Base-by-base conservation (phyloP, 2,797 vertebrate species). In the Cossypha niveicapilla region DNA sequence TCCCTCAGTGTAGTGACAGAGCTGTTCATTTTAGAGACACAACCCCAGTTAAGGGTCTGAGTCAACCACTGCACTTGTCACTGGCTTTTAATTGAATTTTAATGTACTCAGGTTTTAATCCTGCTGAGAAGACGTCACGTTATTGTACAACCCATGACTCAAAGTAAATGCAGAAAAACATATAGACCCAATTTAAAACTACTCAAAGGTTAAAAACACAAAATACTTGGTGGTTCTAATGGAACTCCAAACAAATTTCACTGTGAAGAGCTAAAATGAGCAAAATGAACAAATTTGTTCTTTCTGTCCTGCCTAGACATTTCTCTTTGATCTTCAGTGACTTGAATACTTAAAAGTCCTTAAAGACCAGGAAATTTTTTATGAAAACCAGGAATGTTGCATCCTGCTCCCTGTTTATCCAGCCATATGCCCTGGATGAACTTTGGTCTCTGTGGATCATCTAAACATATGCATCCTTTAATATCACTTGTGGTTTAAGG, bases 71-170 rank as follows among this genome's bases (percentile, higher is more conserved):
- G 81, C 88, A 71, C 93, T 96, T 85, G 80, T 95, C 30, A 2
- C 61, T 68, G 87, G 78, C 57, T 86, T 94, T 95, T 95, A 95
- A 92, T 84, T 94, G 93, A 96, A 95, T 95, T 87, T 93, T 92
- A 93, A 94, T 95, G 84, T 67, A 37, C 57, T 82, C 5, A 6
- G 86, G 75, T 87, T 95, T 92, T 85, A 91, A 87, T 83, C 90
- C 92, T 91, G 91, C 74, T 51, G 88, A 92, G 80, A 76, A 88
- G 44, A 74, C 63, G 67, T 74, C 63, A 83, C 28, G 15, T 50
- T 92, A 61, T 44, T 90, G 63, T 79, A 41, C 41, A 93, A 86
- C 28, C 79, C 54, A 21, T 79, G 93, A 92, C 88, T 92, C 86
- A 88, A 95, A 94, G 85, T 65, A 74, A 90, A 84, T 15, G 86